phyloP scores from a whole-genome alignment of 2,888 invertebrate species.

The Hofmannophila pseudospretella region DNA sequence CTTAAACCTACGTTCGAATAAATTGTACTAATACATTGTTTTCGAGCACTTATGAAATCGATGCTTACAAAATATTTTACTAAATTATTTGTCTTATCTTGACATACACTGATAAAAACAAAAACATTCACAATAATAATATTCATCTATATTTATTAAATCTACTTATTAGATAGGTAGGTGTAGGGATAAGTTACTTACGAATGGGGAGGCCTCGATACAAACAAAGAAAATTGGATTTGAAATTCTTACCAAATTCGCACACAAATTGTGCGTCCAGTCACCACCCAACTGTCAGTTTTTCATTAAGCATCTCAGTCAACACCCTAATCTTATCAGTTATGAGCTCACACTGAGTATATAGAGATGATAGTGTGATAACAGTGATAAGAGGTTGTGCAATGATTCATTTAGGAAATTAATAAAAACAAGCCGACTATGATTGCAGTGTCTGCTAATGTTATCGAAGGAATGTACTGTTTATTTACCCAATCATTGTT shows the following conservation, averaged over 20 bases:
- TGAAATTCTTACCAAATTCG: conserved; percentile 6
- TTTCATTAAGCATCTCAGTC: conserved; percentile 32
- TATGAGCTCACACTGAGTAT: conserved; percentile 1
- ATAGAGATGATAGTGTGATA: not conserved
- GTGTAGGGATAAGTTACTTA: too few relatives aligned
- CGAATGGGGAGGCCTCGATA: too few relatives aligned
- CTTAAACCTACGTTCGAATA: too few relatives aligned
- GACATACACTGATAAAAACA: not conserved
- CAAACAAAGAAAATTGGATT: too few relatives aligned
- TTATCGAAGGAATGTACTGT: not conserved
- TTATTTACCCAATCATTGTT: not conserved
- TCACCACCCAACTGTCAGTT: conserved; percentile 25
- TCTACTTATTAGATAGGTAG: too few relatives aligned
- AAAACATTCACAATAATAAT: not conserved
- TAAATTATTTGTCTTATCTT: not conserved
- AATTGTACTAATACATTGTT: not conserved
- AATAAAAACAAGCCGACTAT: not conserved
- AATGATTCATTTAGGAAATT: conserved; percentile 1
- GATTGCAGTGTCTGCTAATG: not conserved
- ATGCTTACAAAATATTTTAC: not conserved
- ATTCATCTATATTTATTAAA: not conserved
- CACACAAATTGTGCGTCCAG: not conserved
- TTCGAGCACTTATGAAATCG: too few relatives aligned
- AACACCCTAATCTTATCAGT: conserved; percentile 38
- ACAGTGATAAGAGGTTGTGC: not conserved